A percentile compares a stretch with the other conserved stretches of the same genome.
phyloP scores from a whole-genome alignment of 2,888 invertebrate species.

The Apamea sordens region DNA sequence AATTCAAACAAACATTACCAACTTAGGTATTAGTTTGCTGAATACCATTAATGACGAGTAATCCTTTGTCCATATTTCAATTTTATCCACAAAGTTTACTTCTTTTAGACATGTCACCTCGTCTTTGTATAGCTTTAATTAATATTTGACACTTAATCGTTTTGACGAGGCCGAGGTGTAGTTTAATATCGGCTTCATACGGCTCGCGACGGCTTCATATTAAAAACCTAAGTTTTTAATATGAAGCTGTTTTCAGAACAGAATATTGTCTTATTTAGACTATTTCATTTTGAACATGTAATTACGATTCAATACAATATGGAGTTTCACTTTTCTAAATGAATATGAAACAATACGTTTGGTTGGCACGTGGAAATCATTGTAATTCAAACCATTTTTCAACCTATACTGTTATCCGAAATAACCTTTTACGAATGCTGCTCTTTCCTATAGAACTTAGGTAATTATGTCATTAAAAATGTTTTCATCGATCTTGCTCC shows the following conservation, averaged over 20 bases:
- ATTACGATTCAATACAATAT: not conserved
- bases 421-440: not conserved
- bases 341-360: not conserved
- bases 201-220: no score
- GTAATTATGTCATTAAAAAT: constrained; percentile 4
- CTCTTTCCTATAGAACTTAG: not conserved
- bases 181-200: constrained; percentile 3
- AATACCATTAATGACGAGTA: not conserved
- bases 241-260: constrained; percentile 2
- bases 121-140: not conserved
- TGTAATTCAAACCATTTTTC: constrained; percentile 3
- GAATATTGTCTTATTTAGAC: not conserved
- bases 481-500: not conserved
- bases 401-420: not conserved
- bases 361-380: not conserved
- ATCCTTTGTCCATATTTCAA: not conserved
- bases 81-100: not conserved
- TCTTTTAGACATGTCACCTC: not conserved
- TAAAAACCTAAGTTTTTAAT: not conserved
- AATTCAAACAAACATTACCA: not conserved
- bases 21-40: not conserved
- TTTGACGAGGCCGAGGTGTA: not conserved
- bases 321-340: not conserved
- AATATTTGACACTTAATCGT: not conserved
- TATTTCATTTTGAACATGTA: constrained; percentile 5